Percentiles rank a stretch among this genome's conserved stretches.
phyloP scores from a whole-genome alignment of 2,797 vertebrate species.

The Euthynnus affinis region DNA sequence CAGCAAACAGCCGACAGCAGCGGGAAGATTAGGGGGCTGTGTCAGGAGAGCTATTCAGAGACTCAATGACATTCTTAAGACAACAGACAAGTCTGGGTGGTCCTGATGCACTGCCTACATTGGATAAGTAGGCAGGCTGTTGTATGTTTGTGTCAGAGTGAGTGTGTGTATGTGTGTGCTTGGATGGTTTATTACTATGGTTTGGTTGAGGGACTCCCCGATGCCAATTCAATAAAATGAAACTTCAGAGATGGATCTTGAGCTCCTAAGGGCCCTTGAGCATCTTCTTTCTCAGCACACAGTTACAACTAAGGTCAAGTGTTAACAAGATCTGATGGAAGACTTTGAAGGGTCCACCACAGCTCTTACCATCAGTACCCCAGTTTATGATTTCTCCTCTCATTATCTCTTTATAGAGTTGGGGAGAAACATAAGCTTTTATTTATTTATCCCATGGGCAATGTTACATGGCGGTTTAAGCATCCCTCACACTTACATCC shows the following conservation, averaged over 20 bases:
- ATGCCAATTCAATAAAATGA: constrained; percentile 66
- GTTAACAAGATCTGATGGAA: constrained; percentile 53
- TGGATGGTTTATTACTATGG: constrained; percentile 61
- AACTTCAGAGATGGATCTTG: constrained; percentile 61
- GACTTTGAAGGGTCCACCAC: constrained; percentile 30
- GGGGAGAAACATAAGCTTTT: neutral
- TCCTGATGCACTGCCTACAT: constrained; percentile 64
- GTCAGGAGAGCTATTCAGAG: constrained; percentile 77
- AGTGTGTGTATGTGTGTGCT: constrained; percentile 20
- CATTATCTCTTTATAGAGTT: constrained; percentile 24
- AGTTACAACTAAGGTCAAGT: constrained; percentile 46
- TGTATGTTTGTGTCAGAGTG: constrained; percentile 47
- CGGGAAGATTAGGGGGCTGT: constrained; percentile 75
- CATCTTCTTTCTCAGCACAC: constrained; percentile 41
- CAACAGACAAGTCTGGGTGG: constrained; percentile 80
- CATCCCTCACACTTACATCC: neutral
- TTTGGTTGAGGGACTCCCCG: constrained; percentile 64
- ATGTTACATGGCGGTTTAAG: neutral
- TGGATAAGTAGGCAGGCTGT: constrained; percentile 66
- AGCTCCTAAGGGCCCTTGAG: constrained; percentile 56
- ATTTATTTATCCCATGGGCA: constrained; percentile 2
- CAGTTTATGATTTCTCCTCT: constrained; percentile 30
- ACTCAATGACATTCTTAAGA: constrained; percentile 83
- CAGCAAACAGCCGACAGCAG: constrained; percentile 75
- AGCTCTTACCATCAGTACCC: constrained; percentile 35